Conservation (phyloP, 2,113 vertebrate species). For the Aplodontia rufa region DNA sequence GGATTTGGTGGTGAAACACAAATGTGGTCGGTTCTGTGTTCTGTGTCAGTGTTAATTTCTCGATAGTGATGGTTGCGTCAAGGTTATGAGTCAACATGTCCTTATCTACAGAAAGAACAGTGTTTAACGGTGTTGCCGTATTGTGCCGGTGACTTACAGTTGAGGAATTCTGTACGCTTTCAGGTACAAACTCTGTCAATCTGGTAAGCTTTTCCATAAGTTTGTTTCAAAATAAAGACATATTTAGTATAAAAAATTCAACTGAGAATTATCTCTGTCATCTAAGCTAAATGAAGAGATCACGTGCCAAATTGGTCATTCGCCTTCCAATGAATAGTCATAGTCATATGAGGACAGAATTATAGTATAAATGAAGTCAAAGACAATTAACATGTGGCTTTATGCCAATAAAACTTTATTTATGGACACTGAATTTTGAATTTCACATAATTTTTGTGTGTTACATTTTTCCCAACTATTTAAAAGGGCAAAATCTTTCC, state of each 20-base stretch:
- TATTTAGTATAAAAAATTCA: neutral
- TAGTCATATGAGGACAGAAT: neutral
- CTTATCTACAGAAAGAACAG: neutral
- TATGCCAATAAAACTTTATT: neutral
- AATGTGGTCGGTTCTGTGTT: neutral
- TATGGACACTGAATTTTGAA: neutral
- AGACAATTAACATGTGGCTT: neutral
- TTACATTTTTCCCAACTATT: neutral
- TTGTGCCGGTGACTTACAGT: neutral
- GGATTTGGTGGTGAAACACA: neutral
- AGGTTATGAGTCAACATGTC: neutral
- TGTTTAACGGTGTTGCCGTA: neutral
- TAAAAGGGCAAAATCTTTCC: neutral
- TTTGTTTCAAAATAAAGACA: conserved; percentile 29
- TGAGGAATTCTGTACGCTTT: neutral
- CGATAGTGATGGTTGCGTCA: neutral
- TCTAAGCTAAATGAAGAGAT: neutral
- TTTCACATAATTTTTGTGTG: neutral
- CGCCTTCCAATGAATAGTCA: neutral
- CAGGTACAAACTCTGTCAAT: neutral
- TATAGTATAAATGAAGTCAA: neutral
- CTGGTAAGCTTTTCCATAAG: neutral
- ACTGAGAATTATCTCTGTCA: neutral
- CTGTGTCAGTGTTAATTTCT: neutral
- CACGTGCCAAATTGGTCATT: neutral